A percentile compares a stretch with the other conserved stretches of the same genome.
phyloP scores from a whole-genome alignment of 2,888 invertebrate genomes.

The Griposia aprilina region DNA sequence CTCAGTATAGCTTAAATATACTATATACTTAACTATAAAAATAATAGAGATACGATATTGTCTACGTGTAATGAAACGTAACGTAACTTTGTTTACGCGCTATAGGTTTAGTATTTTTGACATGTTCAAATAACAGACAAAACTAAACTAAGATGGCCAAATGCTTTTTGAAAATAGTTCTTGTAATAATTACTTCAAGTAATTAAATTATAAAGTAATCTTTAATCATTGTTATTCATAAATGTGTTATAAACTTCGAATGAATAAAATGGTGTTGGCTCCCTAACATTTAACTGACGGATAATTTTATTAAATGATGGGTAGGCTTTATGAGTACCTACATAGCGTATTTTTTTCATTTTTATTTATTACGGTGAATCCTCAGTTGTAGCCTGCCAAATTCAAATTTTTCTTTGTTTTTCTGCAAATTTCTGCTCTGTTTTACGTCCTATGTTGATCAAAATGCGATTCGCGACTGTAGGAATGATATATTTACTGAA shows the following conservation, averaged over 20 bases:
- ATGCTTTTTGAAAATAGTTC: neutral
- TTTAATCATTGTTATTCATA: neutral
- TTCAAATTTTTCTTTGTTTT: no score
- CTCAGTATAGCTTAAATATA: neutral
- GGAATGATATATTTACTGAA: no score
- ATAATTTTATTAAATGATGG: neutral
- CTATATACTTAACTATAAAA: neutral
- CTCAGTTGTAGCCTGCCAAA: no score
- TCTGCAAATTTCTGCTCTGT: no score
- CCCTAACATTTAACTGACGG: neutral
- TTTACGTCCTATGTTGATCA: no score
- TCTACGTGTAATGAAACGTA: neutral
- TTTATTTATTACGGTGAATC: no score
- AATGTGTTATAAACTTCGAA: neutral
- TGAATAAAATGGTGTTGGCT: neutral
- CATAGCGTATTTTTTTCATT: neutral
- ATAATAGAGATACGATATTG: neutral
- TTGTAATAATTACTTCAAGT: neutral
- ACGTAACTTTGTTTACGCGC: neutral
- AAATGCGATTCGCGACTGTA: no score
- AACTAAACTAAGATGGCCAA: neutral
- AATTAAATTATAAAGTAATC: no score
- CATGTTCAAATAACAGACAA: neutral
- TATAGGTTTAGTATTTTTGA: neutral
- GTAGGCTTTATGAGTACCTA: neutral